Evolutionary conservation across 2,888 invertebrate species (phyloP).

Genomic region (Eubasilissa splendida): DNA sequence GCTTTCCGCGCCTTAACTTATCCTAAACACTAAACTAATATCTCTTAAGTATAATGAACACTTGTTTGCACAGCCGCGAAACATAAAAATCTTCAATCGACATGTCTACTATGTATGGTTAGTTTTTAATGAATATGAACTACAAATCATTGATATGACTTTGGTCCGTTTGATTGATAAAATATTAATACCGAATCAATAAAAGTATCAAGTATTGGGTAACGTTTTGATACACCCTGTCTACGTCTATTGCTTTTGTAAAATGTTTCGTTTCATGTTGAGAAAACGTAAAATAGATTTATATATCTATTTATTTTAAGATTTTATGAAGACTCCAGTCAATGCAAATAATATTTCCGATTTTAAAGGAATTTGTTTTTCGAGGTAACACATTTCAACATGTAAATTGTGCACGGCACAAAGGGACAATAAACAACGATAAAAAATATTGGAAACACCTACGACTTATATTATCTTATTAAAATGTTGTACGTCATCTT

Average conservation of each 20-base stretch:
- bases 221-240: neutral
- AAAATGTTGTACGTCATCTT: slow-evolving; percentile 27
- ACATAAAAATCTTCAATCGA: neutral
- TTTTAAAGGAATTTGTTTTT: neutral
- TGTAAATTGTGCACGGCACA: slow-evolving; percentile 4
- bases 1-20: slow-evolving; percentile 10
- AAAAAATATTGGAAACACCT: neutral
- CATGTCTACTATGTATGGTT: neutral
- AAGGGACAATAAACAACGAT: slow-evolving; percentile 4
- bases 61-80: slow-evolving; percentile 57
- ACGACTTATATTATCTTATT: slow-evolving; percentile 3
- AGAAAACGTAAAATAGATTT: too few relatives aligned
- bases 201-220: neutral
- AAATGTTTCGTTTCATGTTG: too few relatives aligned
- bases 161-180: too few relatives aligned
- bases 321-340: too few relatives aligned
- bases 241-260: too few relatives aligned
- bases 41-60: slow-evolving; percentile 55
- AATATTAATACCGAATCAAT: too few relatives aligned
- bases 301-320: too few relatives aligned
- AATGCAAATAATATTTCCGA: too few relatives aligned
- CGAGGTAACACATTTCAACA: neutral
- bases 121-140: too few relatives aligned
- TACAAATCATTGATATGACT: too few relatives aligned
- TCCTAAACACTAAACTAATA: neutral